Base-by-base conservation (phyloP, 2,797 vertebrate species). In the Myripristis murdjan region DNA sequence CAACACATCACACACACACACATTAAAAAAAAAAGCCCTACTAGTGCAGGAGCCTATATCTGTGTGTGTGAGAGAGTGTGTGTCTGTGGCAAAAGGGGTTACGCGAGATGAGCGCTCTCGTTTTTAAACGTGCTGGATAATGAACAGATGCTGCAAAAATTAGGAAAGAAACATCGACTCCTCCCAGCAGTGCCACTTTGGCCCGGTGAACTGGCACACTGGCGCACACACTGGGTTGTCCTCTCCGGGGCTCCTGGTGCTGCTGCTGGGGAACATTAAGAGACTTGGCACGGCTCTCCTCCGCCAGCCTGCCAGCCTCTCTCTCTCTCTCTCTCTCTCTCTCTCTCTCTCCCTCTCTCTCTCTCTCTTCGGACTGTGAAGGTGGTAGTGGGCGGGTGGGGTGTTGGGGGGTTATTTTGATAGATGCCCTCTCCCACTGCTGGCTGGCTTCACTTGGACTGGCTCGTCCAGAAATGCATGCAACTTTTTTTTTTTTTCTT, bases 71-170 rank as follows among this genome's bases (percentile, higher is more conserved):
- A 24, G 47, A 54, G 55, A 22, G 43, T 46, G 67, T 48, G 64
- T 77, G 54, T 33, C 67, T 57, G 54, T 52, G 43, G 72, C 18
- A 64, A 75, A 70, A n/a, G n/a, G 73, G 79, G 81, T 82, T 83
- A 82, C 79, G 87, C 82, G 7, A 87, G 84, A 91, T 89, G 89
- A 88, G 71, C 86, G 78, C 84, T 85, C 87, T 91, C 79, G 77
- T 91, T 93, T 95, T 92, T 94, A 94, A 94, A 94, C 87, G 89
- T 85, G 88, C 90, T 86, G 90, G 91, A 93, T 94, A 92, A 94
- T 95, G 95, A 96, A 96, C 96, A 96, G 95, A 96, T 96, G 96
- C 95, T 95, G 93, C 93, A 91, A 89, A 93, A 92, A 94, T 93
- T 95, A 94, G 94, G 92, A 92, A 93, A 93, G 93, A 94, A 93